Percentiles rank a stretch among this genome's conserved stretches.
These are phyloP conservation scores for Rousettus madagascariensis DNA, from an alignment of 2,797 vertebrate species.

Conservation along the genomic window DNA sequence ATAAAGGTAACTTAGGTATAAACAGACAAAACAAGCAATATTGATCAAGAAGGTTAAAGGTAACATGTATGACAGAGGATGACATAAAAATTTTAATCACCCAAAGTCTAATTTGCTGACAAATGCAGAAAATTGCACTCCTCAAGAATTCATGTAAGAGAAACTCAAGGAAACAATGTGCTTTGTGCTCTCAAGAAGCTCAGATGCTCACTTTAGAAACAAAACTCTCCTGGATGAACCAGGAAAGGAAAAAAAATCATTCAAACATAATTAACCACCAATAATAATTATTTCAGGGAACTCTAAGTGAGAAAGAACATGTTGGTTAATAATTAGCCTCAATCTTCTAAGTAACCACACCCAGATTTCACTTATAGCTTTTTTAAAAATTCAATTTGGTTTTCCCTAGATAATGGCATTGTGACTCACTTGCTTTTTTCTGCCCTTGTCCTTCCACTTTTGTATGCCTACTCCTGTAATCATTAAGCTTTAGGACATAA, in stretches of 20 bases:
- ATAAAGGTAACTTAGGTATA: slow-evolving; percentile 48
- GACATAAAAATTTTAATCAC: not conserved
- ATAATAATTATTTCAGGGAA: not conserved
- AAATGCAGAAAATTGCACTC: not conserved
- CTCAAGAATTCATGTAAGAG: not conserved
- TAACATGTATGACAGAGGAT: not conserved
- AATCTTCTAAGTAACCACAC: not conserved
- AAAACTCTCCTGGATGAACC: not conserved
- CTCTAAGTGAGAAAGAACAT: not conserved
- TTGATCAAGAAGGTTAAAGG: not conserved
- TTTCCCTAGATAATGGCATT: no score
- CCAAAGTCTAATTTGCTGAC: not conserved
- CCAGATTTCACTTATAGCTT: no score
- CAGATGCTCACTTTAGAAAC: not conserved
- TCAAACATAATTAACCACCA: slow-evolving; percentile 28
- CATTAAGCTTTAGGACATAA: no score
- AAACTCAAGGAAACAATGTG: not conserved
- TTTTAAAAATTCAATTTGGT: no score
- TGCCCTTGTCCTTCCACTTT: no score
- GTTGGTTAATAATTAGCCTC: not conserved
- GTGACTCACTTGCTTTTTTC: no score
- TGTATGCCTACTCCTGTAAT: no score
- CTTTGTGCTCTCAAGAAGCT: not conserved
- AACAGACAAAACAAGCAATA: not conserved
- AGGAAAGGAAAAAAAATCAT: not conserved